Percentiles rank a stretch among this genome's conserved stretches.
phyloP scores from a whole-genome alignment of 2,888 invertebrate genomes.

The Chirona hameri region DNA sequence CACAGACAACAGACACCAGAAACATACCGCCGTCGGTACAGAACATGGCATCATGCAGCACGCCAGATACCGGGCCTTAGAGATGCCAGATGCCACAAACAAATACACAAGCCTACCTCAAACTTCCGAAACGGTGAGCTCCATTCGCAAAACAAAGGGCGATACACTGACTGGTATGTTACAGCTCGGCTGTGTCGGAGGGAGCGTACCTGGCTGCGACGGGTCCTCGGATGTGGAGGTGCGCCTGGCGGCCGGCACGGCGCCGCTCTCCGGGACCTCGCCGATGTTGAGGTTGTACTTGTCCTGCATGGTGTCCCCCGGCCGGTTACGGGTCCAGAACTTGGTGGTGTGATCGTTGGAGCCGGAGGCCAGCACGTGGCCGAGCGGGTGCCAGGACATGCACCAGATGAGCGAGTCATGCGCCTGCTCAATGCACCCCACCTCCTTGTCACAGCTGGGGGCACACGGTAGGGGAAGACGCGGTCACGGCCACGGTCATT shows the following conservation, averaged over 20 bases:
- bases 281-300: conserved; percentile 93
- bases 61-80: no score
- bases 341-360: conserved; percentile 99
- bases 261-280: conserved; percentile 63
- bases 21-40: no score
- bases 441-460: conserved; percentile 87
- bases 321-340: conserved; percentile 98
- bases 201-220: not conserved
- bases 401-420: conserved; percentile 99
- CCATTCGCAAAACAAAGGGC: no score
- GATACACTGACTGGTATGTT: no score
- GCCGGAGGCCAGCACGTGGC: conserved; percentile 96
- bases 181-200: not conserved
- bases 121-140: no score
- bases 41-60: no score
- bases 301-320: conserved; percentile 97
- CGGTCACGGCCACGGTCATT: no score
- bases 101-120: no score
- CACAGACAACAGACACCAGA: no score
- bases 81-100: no score
- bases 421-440: conserved; percentile 95
- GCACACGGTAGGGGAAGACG: no score
- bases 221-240: not conserved
- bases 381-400: conserved; percentile 97
- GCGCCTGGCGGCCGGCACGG: not conserved